Evolutionary conservation across 1,140 invertebrate species (phyloP).

Genomic region (Steinernema khuongi): DNA sequence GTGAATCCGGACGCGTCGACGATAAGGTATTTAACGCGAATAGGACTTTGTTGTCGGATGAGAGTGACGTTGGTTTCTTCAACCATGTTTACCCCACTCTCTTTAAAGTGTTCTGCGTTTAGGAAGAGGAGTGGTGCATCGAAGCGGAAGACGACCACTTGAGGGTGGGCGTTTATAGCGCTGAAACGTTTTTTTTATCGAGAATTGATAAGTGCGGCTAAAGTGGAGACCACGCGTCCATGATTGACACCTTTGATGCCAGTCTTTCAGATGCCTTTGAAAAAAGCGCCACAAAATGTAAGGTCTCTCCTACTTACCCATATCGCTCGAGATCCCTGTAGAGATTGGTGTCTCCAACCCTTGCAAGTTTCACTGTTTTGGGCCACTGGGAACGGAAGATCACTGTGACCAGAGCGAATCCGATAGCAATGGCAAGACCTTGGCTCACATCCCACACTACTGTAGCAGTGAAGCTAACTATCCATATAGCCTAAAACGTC

Average conservation of each 20-base stretch:
- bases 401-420: slow-evolving; percentile 63
- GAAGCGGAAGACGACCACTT: not conserved
- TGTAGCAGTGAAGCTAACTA: slow-evolving; percentile 63
- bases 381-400: slow-evolving; percentile 60
- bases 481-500: slow-evolving; percentile 62
- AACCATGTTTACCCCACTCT: not conserved
- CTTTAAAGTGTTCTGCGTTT: not conserved
- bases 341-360: not conserved
- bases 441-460: slow-evolving; percentile 64
- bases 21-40: not conserved
- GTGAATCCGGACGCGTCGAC: not conserved
- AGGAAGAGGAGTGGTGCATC: not conserved
- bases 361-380: not conserved
- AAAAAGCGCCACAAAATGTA: too few relatives aligned
- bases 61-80: not conserved
- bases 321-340: not conserved
- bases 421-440: slow-evolving; percentile 62
- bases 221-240: too few relatives aligned
- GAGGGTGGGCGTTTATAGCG: not conserved
- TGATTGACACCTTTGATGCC: too few relatives aligned
- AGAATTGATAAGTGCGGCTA: too few relatives aligned
- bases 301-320: too few relatives aligned
- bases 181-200: not conserved
- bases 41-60: not conserved
- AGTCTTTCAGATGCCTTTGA: too few relatives aligned